Base-by-base conservation (phyloP, 2,113 vertebrate species). In the Podarcis muralis region DNA sequence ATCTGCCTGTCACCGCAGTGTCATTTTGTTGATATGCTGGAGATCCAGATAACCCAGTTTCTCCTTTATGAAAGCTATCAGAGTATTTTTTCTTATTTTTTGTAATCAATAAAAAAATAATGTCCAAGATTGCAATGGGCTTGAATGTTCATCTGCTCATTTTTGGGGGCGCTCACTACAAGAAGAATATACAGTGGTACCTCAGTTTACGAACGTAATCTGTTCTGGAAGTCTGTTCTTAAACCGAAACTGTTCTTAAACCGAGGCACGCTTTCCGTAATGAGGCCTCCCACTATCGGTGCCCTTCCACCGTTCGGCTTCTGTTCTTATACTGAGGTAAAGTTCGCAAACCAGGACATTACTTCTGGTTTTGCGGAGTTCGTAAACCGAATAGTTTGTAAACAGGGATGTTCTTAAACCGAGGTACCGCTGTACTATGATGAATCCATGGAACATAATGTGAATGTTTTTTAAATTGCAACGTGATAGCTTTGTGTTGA, bases 401-500 rank as follows among this genome's bases (percentile, higher is more conserved):
- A 48, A 48, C 48, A 48, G 48, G 48, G 48, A 0, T 48, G 48
- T 48, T 48, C 9, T 48, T 48, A 48, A 48, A 9, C 43, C 8
- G 8, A 48, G 43, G 43, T 48, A 1, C 2, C 48, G 3, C 5
- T 89, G 92, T 35, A 62, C 68, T 87, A 0, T 5, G n/a, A 25
- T 90, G 90, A 74, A 80, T 90, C 78, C 48, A 81, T 86, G 83
- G 83, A 18, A 82, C 89, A 18, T 35, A n/a, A 3, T 32, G 23
- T 85, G 87, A 92, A 35, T 30, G 32, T 82, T 8, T 86, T 81
- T 48, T 81, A 25, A n/a, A 75, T 13, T 85, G 20, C 40, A 75
- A 68, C 91, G 13, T 71, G 90, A 89, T 91, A 84, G 59, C 88
- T 76, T 91, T 71, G 0, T 88, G 32, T 75, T 87, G 27, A 4